phyloP scores from a whole-genome alignment of 2,888 invertebrate genomes.

The Xestia sexstrigata region DNA sequence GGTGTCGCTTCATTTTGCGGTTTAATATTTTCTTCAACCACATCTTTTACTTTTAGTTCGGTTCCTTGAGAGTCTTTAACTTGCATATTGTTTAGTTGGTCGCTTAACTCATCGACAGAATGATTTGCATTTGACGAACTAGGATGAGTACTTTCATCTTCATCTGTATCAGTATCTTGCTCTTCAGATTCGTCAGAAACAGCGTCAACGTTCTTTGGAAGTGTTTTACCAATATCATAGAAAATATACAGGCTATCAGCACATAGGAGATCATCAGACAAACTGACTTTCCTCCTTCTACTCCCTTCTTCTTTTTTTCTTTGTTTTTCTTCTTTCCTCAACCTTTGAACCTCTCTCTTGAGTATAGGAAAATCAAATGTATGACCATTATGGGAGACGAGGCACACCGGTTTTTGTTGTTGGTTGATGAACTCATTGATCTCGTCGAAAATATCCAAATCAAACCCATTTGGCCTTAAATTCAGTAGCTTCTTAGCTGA shows the following conservation, averaged over 20 bases:
- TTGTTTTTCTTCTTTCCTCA: background rate
- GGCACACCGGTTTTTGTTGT: conserved; percentile 3
- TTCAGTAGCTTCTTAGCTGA: background rate
- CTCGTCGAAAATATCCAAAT: background rate
- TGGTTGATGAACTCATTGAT: background rate
- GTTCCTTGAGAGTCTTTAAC: background rate
- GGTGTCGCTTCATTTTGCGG: background rate
- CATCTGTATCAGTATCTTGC: background rate
- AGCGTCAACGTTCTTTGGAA: background rate
- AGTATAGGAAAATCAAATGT: conserved; percentile 3
- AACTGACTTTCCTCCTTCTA: background rate
- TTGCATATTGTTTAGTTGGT: background rate
- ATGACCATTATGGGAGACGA: conserved; percentile 7
- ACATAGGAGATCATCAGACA: conserved; percentile 7
- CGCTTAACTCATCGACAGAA: no score
- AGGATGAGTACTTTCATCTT: background rate
- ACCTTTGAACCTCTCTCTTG: background rate
- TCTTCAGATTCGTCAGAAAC: background rate
- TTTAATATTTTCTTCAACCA: background rate
- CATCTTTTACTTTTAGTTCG: background rate
- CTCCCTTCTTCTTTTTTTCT: no score
- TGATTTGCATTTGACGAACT: background rate
- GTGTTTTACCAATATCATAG: conserved; percentile 17
- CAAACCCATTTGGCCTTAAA: background rate
- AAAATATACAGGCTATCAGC: conserved; percentile 18